Evolutionary conservation across 2,888 invertebrate species (phyloP).

Genomic region (Pheosia tremula): DNA sequence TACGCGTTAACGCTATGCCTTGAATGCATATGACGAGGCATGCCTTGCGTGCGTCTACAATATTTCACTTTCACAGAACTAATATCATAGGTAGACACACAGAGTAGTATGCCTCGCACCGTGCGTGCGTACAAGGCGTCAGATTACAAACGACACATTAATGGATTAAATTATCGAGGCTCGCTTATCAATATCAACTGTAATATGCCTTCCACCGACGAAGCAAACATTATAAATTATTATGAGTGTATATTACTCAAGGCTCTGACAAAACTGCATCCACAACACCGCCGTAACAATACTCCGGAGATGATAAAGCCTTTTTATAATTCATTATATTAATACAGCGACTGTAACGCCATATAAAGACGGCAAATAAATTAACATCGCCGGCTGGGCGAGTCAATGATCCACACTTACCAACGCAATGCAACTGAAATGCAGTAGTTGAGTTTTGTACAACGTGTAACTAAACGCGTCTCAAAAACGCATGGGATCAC

Average conservation of each 20-base stretch:
- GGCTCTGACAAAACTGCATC: slow-evolving; percentile 3
- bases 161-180: too few species aligned
- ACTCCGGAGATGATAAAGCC: slow-evolving; percentile 19
- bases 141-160: too few species aligned
- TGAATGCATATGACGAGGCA: too few species aligned
- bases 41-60: too few species aligned
- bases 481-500: too few species aligned
- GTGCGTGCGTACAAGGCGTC: too few species aligned
- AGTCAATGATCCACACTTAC: slow-evolving; percentile 7
- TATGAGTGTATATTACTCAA: background rate
- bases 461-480: background rate
- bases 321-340: slow-evolving; percentile 39
- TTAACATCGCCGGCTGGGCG: slow-evolving; percentile 17
- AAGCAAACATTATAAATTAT: background rate
- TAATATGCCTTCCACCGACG: too few species aligned
- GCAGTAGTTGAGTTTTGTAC: background rate
- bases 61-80: too few species aligned
- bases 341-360: slow-evolving; percentile 26
- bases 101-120: too few species aligned
- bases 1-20: too few species aligned
- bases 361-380: slow-evolving; percentile 30
- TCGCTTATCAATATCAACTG: too few species aligned
- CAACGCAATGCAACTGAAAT: background rate
- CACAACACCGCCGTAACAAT: slow-evolving; percentile 20
- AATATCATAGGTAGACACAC: too few species aligned